These are phyloP conservation scores for Sebastes kiyomatsui DNA, from an alignment of 2,797 vertebrate genomes.

Conservation along the genomic window DNA sequence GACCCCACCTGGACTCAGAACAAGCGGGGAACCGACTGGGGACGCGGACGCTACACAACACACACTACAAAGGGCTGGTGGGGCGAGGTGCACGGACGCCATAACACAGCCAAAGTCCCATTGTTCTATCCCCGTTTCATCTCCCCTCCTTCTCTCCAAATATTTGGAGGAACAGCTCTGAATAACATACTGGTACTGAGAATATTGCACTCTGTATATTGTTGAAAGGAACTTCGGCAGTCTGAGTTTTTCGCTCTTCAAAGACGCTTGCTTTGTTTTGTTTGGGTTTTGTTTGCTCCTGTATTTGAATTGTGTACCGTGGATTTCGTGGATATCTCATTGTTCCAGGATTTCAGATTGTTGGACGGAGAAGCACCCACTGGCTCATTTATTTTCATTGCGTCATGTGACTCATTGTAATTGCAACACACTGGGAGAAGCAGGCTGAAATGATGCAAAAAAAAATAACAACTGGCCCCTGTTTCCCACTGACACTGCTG, in stretches of 20 bases:
- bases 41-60: slow-evolving; percentile 71
- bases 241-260: slow-evolving; percentile 80
- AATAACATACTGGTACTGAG: slow-evolving; percentile 84
- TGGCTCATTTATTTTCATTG: slow-evolving; percentile 83
- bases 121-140: slow-evolving; percentile 86
- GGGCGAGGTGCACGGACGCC: slow-evolving; percentile 80
- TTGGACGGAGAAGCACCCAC: slow-evolving; percentile 75
- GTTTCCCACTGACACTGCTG: slow-evolving; percentile 66
- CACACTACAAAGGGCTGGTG: slow-evolving; percentile 81
- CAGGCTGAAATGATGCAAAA: slow-evolving; percentile 64
- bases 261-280: slow-evolving; percentile 83
- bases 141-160: slow-evolving; percentile 86
- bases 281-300: slow-evolving; percentile 82
- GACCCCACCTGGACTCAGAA: slow-evolving; percentile 80
- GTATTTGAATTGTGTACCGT: slow-evolving; percentile 78
- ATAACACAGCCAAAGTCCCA: slow-evolving; percentile 82
- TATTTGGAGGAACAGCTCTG: slow-evolving; percentile 84
- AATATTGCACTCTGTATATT: slow-evolving; percentile 85
- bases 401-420: slow-evolving; percentile 78
- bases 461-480: slow-evolving; percentile 65
- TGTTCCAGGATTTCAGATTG: slow-evolving; percentile 82
- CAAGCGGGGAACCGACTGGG: slow-evolving; percentile 68
- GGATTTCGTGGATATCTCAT: slow-evolving; percentile 84
- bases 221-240: slow-evolving; percentile 86
- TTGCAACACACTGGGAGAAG: slow-evolving; percentile 60